Conservation (phyloP, 2,797 vertebrate genomes). For the Darevskia nairensis region DNA sequence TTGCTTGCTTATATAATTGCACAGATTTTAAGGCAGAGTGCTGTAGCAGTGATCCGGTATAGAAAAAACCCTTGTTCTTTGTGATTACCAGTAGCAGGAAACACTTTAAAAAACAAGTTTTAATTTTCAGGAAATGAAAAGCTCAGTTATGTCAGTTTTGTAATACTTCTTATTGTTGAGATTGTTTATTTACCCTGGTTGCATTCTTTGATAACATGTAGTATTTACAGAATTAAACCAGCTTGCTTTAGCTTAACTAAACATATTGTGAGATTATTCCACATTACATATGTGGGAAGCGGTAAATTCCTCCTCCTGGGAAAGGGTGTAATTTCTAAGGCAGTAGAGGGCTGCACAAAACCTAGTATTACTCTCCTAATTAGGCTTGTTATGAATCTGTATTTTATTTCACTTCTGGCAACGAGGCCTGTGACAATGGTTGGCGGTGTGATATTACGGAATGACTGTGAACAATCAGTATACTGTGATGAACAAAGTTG, state of each 20-base stretch:
- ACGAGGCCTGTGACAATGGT: too few relatives aligned
- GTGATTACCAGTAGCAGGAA: too few relatives aligned
- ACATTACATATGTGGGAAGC: constrained; percentile 18
- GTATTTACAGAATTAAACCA: constrained; percentile 68
- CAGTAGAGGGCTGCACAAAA: constrained; percentile 32
- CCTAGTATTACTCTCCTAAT: constrained; percentile 53
- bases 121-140: constrained; percentile 21
- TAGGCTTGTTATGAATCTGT: constrained; percentile 40
- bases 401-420: too few relatives aligned
- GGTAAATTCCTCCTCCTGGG: constrained; percentile 32
- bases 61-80: too few relatives aligned
- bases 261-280: constrained; percentile 16
- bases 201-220: constrained; percentile 40
- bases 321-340: constrained; percentile 1
- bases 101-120: too few relatives aligned
- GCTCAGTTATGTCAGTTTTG: neutral
- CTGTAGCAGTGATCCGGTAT: too few relatives aligned
- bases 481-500: too few relatives aligned
- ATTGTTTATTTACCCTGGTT: neutral
- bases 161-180: constrained; percentile 1
- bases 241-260: constrained; percentile 33
- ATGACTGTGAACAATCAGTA: too few relatives aligned
- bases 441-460: too few relatives aligned
- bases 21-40: too few relatives aligned
- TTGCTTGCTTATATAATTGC: too few relatives aligned